Evolutionary conservation across 92 coral and sea anemone genomes (phyloP), one percentile per base, ranked within the genome.

Genomic region (Phenganax stokvisi): DNA sequence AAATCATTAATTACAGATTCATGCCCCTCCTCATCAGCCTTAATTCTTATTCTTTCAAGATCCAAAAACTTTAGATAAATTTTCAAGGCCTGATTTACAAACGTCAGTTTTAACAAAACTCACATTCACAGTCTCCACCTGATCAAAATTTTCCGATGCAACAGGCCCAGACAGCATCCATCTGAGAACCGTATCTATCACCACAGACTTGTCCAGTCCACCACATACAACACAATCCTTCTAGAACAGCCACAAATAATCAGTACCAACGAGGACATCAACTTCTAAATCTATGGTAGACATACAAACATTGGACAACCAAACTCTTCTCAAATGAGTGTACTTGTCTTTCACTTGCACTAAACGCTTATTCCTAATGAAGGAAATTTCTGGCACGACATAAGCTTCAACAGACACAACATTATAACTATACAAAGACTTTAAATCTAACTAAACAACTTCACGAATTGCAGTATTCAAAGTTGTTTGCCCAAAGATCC

Each of bases 351-450:
- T 54, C 57, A 37, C 86, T 0, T 47, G 47, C 7, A 56, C 80
- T 37, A 83, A 67, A 11, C 44, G 80, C 10, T 86, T 73, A 51
- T 83, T 86, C 20, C 57, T 76, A 5, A 86, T 83, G 0, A 44
- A 51, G 57, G 76, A 86, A 13, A 86, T 82, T 16, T 86, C 89
- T 12, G 86, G 89, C 68, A 83, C 86, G 54, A 82, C 89, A 83
- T 57, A 86, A 15, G 86, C 89, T 53, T 83, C 84, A 25, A 86
- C 71, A 3, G 0, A 5, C 27, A 68, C 20, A 0, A 71, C 79
- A 17, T 57, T 54, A 8, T 76, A 76, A 31, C 89, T 83, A 55
- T 72, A 60, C 52, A 82, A 67, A 3, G 86, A 81, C 79, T 51
- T 82, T 12, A 86, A 52, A 29, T 47, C 54, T 7, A 86, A 51